These are phyloP conservation scores for Ellobium chinense DNA, from an alignment of 2,888 invertebrate genomes.

Conservation along the genomic window DNA sequence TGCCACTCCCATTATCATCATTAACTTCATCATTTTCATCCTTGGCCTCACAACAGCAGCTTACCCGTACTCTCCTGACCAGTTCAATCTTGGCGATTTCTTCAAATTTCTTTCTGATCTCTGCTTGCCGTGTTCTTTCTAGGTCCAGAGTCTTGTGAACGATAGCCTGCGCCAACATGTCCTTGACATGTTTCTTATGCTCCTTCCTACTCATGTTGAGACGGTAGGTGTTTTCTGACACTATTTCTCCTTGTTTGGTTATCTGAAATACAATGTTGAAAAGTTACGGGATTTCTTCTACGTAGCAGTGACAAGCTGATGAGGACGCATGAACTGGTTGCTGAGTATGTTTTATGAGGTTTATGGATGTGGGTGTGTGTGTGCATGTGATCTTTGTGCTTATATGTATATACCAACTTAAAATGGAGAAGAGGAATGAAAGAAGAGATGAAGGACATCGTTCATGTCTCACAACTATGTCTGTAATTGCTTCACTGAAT, in stretches of 20 bases:
- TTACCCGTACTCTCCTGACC: conserved; percentile 76
- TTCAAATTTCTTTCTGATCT: conserved; percentile 76
- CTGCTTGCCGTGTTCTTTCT: conserved; percentile 73
- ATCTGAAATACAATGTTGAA: too few species aligned
- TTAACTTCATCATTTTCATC: too few species aligned
- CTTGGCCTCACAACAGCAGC: too few species aligned
- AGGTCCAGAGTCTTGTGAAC: conserved; percentile 78
- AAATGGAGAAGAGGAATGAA: too few species aligned
- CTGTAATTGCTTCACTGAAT: too few species aligned
- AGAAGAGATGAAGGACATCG: too few species aligned
- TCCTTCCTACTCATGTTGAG: conserved; percentile 76
- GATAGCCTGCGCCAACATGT: conserved; percentile 78
- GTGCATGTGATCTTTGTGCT: too few species aligned
- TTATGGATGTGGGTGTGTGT: not conserved
- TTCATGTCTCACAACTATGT: too few species aligned
- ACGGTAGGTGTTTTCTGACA: conserved; percentile 76
- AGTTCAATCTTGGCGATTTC: conserved; percentile 78
- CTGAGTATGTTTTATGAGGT: not conserved
- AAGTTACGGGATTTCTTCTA: not conserved
- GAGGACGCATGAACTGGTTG: not conserved
- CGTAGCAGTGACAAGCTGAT: not conserved
- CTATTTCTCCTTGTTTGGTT: conserved; percentile 71
- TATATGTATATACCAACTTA: too few species aligned
- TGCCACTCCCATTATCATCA: too few species aligned
- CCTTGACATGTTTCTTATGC: conserved; percentile 77